phyloP scores from a whole-genome alignment of 2,113 vertebrate species.

The Eubucco bourcierii region DNA sequence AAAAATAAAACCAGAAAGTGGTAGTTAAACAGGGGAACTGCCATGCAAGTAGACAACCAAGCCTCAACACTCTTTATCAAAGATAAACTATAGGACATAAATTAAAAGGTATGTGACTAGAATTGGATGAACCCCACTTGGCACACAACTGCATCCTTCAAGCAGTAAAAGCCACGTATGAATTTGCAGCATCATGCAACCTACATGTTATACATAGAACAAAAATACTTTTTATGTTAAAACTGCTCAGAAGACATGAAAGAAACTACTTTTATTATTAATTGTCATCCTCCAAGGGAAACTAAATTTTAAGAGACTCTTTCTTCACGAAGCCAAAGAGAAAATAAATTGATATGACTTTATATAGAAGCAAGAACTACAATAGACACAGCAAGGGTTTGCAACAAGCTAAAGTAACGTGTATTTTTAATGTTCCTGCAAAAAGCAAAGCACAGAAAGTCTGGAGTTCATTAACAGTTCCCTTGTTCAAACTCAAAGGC shows the following conservation, averaged over 20 bases:
- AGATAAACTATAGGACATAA: background rate
- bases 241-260: background rate
- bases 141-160: background rate
- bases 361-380: background rate
- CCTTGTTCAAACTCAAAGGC: constrained; percentile 33
- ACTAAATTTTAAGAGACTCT: background rate
- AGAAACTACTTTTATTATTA: background rate
- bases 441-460: background rate
- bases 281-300: background rate
- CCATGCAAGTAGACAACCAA: background rate
- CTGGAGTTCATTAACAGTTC: constrained; percentile 5
- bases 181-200: background rate
- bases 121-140: background rate
- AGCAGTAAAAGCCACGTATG: background rate
- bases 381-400: background rate
- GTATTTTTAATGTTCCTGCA: background rate
- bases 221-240: background rate
- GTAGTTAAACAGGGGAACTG: constrained; percentile 21
- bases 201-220: background rate
- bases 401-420: background rate
- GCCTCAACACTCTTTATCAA: background rate
- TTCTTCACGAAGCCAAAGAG: background rate
- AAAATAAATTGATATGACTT: background rate
- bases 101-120: background rate
- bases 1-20: background rate